Evolutionary conservation across 2,113 vertebrate genomes (phyloP).

Genomic region (Tragelaphus buxtoni): DNA sequence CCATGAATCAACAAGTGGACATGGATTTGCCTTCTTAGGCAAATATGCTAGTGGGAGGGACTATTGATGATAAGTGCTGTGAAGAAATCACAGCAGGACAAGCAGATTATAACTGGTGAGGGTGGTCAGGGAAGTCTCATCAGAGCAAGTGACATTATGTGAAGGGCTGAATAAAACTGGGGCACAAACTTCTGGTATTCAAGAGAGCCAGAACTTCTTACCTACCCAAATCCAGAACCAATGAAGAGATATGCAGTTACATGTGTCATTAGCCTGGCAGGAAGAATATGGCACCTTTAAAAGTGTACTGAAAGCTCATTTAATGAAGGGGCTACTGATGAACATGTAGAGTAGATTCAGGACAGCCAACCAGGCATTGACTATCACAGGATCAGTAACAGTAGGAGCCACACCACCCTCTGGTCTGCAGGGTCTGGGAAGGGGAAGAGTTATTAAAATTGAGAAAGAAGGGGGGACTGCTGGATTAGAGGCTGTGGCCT

Average conservation of each 20-base stretch:
- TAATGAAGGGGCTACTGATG: background rate
- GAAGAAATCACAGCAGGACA: background rate
- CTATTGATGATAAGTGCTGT: rapidly evolving
- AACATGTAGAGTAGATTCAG: background rate
- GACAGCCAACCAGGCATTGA: background rate
- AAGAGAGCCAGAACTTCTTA: background rate
- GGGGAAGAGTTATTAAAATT: background rate
- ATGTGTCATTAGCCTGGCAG: background rate
- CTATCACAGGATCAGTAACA: background rate
- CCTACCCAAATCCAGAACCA: background rate
- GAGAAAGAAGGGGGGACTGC: background rate
- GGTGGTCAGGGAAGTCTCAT: background rate
- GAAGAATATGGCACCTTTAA: background rate
- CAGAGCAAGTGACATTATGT: background rate
- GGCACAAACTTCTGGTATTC: background rate
- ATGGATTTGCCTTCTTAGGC: background rate
- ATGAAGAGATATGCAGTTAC: background rate
- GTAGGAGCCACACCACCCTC: background rate
- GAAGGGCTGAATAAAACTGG: background rate
- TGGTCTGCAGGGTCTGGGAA: background rate
- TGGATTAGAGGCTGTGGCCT: background rate
- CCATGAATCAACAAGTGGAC: background rate
- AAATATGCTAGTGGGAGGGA: background rate
- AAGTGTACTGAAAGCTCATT: background rate
- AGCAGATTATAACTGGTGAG: background rate